Percentiles rank a stretch among this genome's conserved stretches.
These are phyloP conservation scores for Artibeus jamaicensis DNA, from an alignment of 2,797 vertebrate species.

Conservation along the genomic window DNA sequence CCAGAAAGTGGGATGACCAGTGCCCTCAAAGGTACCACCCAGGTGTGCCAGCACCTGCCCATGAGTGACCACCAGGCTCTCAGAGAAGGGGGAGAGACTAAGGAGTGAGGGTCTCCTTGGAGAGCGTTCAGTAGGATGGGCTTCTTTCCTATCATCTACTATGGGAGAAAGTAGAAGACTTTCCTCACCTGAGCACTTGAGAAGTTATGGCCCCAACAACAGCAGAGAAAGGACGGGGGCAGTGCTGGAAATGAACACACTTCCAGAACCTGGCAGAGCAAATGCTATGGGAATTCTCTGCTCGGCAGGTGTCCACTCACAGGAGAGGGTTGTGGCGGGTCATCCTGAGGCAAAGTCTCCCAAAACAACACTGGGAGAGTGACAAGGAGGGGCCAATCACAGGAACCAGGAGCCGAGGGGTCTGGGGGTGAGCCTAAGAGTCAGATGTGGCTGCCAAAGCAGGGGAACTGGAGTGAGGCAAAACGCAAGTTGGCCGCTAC, in stretches of 20 bases:
- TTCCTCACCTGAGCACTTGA: background rate
- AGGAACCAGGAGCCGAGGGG: background rate
- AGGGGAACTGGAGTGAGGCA: background rate
- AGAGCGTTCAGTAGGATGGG: background rate
- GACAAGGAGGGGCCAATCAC: background rate
- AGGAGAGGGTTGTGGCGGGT: background rate
- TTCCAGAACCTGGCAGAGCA: background rate
- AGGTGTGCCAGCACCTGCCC: background rate
- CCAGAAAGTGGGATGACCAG: background rate
- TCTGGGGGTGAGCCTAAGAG: accelerated
- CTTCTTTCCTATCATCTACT: background rate
- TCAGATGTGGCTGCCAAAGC: background rate
- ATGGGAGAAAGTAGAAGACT: background rate
- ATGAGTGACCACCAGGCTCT: background rate
- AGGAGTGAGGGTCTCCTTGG: background rate
- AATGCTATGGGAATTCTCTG: background rate
- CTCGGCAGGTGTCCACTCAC: background rate
- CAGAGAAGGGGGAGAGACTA: background rate
- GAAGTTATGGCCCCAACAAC: background rate
- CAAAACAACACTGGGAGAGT: background rate
- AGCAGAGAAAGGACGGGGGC: background rate
- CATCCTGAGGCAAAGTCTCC: background rate
- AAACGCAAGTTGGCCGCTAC: background rate
- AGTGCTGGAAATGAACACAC: background rate
- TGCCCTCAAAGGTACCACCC: background rate